Percentiles rank a stretch among this genome's conserved stretches.
Evolutionary conservation across 2,797 vertebrate genomes (phyloP).

Genomic region (Neomorphus geoffroyi): DNA sequence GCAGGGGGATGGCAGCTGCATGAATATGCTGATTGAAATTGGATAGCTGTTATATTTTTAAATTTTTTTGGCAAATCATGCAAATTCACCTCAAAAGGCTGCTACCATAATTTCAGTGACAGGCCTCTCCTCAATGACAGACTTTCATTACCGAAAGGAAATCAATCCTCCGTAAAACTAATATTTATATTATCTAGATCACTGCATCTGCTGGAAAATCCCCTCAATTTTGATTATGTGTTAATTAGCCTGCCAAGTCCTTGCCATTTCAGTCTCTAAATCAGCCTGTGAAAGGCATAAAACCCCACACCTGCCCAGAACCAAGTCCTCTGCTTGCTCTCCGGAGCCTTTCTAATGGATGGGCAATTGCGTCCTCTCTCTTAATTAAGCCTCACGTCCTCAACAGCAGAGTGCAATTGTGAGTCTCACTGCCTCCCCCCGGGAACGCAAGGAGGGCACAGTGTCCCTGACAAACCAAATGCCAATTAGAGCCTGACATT

Average conservation of each 20-base stretch:
- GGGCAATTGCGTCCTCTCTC: conserved; percentile 1
- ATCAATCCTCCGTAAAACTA: conserved; percentile 28
- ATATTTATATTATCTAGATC: conserved; percentile 47
- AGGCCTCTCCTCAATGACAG: conserved; percentile 3
- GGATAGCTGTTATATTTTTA: background rate
- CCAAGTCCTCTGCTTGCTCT: conserved; percentile 4
- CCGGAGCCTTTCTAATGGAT: background rate
- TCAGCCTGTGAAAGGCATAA: conserved; percentile 37
- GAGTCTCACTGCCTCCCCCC: background rate
- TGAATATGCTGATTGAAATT: conserved; percentile 30
- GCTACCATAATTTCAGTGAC: background rate
- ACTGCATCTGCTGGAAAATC: conserved; percentile 40
- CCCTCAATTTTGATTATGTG: conserved; percentile 68
- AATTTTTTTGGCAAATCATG: conserved; percentile 23
- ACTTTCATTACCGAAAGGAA: conserved; percentile 26
- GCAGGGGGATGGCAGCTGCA: background rate
- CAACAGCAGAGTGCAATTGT: background rate
- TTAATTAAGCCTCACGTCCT: conserved; percentile 12
- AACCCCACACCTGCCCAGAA: conserved; percentile 30
- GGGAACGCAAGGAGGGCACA: background rate
- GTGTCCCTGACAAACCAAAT: conserved; percentile 15
- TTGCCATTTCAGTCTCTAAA: conserved; percentile 54
- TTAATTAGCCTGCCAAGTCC: conserved; percentile 62
- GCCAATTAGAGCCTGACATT: background rate
- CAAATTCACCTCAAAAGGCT: conserved; percentile 45